Evolutionary conservation across 2,888 invertebrate genomes (phyloP).

Genomic region (Mechanitis messenoides): DNA sequence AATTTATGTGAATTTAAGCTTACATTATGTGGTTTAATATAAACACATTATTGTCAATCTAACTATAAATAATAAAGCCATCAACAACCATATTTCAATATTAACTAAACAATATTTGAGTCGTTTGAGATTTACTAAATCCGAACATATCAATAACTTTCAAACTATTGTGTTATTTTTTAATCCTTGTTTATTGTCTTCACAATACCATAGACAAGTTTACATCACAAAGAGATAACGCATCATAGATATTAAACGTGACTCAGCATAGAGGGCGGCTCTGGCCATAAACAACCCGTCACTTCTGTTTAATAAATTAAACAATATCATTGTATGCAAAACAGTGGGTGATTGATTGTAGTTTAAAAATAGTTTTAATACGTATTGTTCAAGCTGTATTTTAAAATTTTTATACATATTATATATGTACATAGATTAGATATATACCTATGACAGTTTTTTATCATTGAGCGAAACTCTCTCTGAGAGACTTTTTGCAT

Average conservation of each 20-base stretch:
- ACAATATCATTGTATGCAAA: constrained; percentile 25
- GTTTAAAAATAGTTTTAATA: not conserved
- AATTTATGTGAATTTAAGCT: too few relatives aligned
- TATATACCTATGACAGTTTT: too few relatives aligned
- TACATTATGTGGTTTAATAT: not conserved
- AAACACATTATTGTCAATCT: not conserved
- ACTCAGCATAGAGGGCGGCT: constrained; percentile 45
- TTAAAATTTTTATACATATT: too few relatives aligned
- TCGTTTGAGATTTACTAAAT: constrained; percentile 38
- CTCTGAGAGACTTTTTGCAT: too few relatives aligned
- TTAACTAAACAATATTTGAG: constrained; percentile 9
- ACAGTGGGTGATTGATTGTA: not conserved
- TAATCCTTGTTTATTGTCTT: constrained; percentile 66
- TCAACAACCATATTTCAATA: constrained; percentile 7
- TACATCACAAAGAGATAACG: constrained; percentile 48
- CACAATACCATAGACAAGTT: constrained; percentile 33
- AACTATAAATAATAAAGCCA: not conserved
- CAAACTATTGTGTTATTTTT: constrained; percentile 34
- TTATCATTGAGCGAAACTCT: too few relatives aligned
- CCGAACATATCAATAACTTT: constrained; percentile 51
- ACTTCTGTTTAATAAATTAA: constrained; percentile 25
- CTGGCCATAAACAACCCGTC: constrained; percentile 36
- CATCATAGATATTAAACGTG: constrained; percentile 43
- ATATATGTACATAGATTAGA: too few relatives aligned
- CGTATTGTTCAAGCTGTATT: too few relatives aligned